Evolutionary conservation across 2,888 invertebrate species (phyloP).

Genomic region (Syrista parreyssii): DNA sequence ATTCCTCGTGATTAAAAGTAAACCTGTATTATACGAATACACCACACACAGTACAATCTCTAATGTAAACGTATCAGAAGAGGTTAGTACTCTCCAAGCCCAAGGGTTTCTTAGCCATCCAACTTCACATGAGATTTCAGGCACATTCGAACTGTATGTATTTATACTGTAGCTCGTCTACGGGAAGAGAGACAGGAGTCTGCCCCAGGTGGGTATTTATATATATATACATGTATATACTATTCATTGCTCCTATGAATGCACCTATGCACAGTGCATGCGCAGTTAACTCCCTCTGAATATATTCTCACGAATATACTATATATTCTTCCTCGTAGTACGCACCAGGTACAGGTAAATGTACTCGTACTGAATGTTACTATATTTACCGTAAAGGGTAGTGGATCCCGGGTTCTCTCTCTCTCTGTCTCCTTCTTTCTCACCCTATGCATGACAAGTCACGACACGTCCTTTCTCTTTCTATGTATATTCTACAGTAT

Average conservation of each 20-base stretch:
- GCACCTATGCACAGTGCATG: background rate
- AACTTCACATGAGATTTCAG: background rate
- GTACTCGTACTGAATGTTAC: background rate
- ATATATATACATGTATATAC: background rate
- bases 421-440: background rate
- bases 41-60: background rate
- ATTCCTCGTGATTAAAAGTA: background rate
- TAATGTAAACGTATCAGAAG: background rate
- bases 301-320: background rate
- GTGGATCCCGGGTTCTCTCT: background rate
- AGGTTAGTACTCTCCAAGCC: background rate
- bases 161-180: background rate
- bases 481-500: background rate
- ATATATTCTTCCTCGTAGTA: background rate
- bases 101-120: background rate
- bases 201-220: background rate
- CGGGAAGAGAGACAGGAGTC: background rate
- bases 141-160: background rate
- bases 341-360: background rate
- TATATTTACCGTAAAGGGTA: background rate
- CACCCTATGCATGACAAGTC: background rate
- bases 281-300: background rate
- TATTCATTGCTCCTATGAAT: background rate
- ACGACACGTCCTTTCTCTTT: background rate
- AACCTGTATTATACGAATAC: background rate